phyloP scores from a whole-genome alignment of 35 echinoderm and acorn worm species.

The Lytechinus variegatus region DNA sequence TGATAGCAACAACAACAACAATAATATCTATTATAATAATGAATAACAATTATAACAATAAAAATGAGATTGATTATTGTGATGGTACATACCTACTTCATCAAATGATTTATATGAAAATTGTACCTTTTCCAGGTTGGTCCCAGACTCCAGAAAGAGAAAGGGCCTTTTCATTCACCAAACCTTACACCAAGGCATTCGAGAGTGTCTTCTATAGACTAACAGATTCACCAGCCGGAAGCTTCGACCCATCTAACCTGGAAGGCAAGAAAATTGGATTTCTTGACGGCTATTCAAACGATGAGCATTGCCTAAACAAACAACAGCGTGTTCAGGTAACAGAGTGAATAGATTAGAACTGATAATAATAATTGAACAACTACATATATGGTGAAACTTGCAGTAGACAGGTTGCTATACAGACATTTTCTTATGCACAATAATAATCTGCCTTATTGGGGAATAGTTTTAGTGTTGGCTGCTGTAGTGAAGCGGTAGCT shows the following conservation, averaged over 20 bases:
- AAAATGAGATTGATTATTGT: too few relatives aligned
- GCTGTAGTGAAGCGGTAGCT: too few relatives aligned
- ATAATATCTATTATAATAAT: not conserved
- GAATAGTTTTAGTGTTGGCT: too few relatives aligned
- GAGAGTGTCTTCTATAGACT: not conserved
- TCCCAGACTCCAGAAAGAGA: not conserved
- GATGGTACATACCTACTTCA: too few relatives aligned
- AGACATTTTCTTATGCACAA: too few relatives aligned
- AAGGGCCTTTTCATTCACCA: not conserved
- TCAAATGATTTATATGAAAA: too few relatives aligned
- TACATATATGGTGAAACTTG: too few relatives aligned
- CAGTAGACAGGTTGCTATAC: too few relatives aligned
- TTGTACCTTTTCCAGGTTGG: conserved; percentile 32
- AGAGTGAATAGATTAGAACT: not conserved
- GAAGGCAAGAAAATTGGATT: not conserved
- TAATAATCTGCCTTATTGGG: too few relatives aligned
- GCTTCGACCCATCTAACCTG: not conserved
- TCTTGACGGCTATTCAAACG: conserved; percentile 4
- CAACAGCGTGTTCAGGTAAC: not conserved
- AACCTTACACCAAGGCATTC: conserved; percentile 26
- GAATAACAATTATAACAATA: too few relatives aligned
- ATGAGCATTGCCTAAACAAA: conserved; percentile 44
- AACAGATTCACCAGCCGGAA: not conserved
- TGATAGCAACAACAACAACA: not conserved
- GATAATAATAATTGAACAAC: too few relatives aligned